Base-by-base conservation (phyloP, 2,888 invertebrate genomes). In the Drepanosiphum platanoidis region DNA sequence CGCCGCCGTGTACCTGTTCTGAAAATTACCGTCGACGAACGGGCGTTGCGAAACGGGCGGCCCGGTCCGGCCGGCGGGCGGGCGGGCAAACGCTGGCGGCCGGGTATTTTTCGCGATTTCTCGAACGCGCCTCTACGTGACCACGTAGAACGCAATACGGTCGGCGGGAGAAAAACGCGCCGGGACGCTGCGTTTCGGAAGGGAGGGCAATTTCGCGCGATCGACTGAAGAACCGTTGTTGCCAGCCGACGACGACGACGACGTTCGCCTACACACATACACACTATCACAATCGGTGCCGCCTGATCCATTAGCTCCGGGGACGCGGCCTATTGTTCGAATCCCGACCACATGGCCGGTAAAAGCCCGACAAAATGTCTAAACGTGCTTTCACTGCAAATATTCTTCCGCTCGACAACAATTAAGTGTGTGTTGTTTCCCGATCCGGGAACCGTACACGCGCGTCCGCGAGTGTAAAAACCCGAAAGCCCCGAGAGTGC, bases 231-330 rank as follows among this genome's bases (percentile, higher is more conserved):
- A 64, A 27, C 64, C 30, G 64, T 27, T 64, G 64, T n/a, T 64
- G 64, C 30, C 27, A 30, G n/a, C 30, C 4, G 52, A 52, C 52
- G n/a, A n/a, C n/a, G n/a, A n/a, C 3, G 46, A 46, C 30, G 64
- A 64, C 30, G 11, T 68, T 68, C 22, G 27, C 30, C 18, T 8
- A 32, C 64, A 32, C 66, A n/a, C 32, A 66, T 11, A 32, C 11
- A 46, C 32, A 15, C 3, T n/a, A 30, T 74, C 9, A 1, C 39
- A 42, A 70, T 70, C 70, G 52, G 58, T 70, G 64, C 82, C 46
- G 46, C 15, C 61, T 32, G 74, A 46, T 83, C 74, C 83, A 83
- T 83, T 83, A 83, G 71, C 72, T 22, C n/a, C 42, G 27, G 13
- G 27, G 27, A 22, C 18, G 22, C 27, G 36, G 22, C 27, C 74